Conservation (phyloP, 2,888 invertebrate species). For the Aphelenchoides bicaudatus region DNA sequence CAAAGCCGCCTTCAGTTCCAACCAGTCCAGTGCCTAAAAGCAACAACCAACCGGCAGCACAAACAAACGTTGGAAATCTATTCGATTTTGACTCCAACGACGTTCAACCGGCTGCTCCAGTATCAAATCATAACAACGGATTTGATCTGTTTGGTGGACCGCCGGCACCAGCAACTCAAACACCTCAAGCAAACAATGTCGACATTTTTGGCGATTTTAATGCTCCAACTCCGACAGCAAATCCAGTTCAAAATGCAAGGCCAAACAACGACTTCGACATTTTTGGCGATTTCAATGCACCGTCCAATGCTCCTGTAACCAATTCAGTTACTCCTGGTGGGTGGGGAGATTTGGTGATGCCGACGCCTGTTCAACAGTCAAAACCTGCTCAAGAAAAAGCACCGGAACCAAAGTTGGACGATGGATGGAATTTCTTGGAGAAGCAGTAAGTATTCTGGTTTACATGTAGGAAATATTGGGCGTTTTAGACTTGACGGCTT, state of each 20-base stretch:
- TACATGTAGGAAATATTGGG: neutral
- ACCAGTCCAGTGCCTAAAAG: neutral
- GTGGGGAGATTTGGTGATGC: neutral
- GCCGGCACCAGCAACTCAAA: conserved; percentile 15
- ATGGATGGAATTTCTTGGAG: conserved; percentile 17
- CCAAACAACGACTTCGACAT: conserved; percentile 14
- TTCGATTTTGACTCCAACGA: conserved; percentile 12
- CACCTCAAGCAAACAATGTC: neutral
- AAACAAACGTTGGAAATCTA: neutral
- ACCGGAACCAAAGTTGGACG: conserved; percentile 1
- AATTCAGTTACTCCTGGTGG: neutral
- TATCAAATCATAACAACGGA: neutral
- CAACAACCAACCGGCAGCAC: neutral
- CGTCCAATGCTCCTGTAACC: conserved; percentile 14
- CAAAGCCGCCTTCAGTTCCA: conserved; percentile 3
- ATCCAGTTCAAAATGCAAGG: conserved; percentile 5
- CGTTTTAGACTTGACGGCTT: conserved; percentile 15
- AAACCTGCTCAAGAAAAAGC: neutral
- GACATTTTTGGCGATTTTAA: conserved; percentile 15
- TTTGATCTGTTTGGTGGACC: conserved; percentile 16
- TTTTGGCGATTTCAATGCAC: conserved; percentile 24
- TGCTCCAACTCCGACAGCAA: conserved; percentile 8
- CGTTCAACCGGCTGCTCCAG: neutral
- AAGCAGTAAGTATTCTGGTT: conserved; percentile 11
- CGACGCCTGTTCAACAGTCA: neutral